These are phyloP conservation scores for Ondatra zibethicus DNA, from an alignment of 2,113 vertebrate species.

Conservation along the genomic window DNA sequence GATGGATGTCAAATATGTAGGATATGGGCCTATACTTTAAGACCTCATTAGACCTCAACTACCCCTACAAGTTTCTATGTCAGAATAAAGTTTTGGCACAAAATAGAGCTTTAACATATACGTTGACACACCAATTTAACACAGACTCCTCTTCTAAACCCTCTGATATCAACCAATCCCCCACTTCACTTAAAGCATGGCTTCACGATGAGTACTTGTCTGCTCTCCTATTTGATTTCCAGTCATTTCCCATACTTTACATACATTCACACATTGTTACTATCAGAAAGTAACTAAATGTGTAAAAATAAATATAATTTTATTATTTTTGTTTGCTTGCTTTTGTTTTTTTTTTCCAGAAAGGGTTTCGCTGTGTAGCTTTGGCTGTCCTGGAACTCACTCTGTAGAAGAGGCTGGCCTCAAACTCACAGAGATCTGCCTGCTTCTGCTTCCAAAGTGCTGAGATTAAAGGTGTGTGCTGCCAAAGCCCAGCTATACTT, in stretches of 20 bases:
- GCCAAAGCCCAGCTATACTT: not conserved
- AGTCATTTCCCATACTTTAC: not conserved
- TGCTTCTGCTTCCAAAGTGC: not conserved
- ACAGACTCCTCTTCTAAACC: not conserved
- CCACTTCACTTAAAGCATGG: not conserved
- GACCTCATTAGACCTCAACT: not conserved
- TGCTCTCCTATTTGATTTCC: not conserved
- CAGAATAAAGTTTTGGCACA: not conserved
- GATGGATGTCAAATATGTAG: not conserved
- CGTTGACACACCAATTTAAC: not conserved
- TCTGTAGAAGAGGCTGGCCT: not conserved
- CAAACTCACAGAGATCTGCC: not conserved
- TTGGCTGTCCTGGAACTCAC: not conserved
- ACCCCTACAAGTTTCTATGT: not conserved
- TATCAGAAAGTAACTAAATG: not conserved
- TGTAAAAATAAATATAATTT: not conserved
- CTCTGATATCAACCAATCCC: not conserved
- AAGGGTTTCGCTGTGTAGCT: not conserved
- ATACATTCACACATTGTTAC: not conserved
- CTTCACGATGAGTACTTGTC: not conserved
- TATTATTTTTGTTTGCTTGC: not conserved
- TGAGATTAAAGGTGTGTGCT: not conserved
- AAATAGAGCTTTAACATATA: not conserved
- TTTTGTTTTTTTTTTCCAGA: not conserved
- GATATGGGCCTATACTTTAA: not conserved